These are phyloP conservation scores for Caenorhabditis doughertyi DNA, from an alignment of 2,888 invertebrate species.

Conservation along the genomic window DNA sequence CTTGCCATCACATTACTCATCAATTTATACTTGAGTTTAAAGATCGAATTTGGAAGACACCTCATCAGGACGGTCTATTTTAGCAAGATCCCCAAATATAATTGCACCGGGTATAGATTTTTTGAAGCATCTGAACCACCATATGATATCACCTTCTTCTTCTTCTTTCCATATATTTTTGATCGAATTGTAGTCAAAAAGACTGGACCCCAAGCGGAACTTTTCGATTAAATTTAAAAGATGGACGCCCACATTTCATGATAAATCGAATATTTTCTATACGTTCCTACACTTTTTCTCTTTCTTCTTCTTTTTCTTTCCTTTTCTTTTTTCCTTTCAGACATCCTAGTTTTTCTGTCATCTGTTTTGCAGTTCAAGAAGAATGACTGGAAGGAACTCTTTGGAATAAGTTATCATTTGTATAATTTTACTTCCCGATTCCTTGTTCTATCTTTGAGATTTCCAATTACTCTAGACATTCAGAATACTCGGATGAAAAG, in stretches of 20 bases:
- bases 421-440: background rate
- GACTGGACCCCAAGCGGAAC: constrained; percentile 21
- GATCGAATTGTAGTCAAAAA: constrained; percentile 22
- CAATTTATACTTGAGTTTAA: no score
- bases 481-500: no score
- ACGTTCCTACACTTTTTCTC: constrained; percentile 3
- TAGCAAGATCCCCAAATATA: no score
- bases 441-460: background rate
- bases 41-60: no score
- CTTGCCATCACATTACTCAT: no score
- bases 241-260: background rate
- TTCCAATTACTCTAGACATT: background rate
- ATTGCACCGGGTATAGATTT: no score
- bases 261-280: constrained; percentile 1
- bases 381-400: background rate
- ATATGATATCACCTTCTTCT: constrained; percentile 9
- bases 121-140: no score
- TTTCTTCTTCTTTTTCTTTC: background rate
- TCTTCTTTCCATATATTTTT: background rate
- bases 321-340: background rate
- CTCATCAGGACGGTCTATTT: no score
- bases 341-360: background rate
- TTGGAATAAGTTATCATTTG: constrained; percentile 9
- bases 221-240: constrained; percentile 19
- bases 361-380: constrained; percentile 5